Percentiles rank a stretch among this genome's conserved stretches.
Conservation (phyloP, 2,888 invertebrate species). For the Oegoconia quadripuncta region DNA sequence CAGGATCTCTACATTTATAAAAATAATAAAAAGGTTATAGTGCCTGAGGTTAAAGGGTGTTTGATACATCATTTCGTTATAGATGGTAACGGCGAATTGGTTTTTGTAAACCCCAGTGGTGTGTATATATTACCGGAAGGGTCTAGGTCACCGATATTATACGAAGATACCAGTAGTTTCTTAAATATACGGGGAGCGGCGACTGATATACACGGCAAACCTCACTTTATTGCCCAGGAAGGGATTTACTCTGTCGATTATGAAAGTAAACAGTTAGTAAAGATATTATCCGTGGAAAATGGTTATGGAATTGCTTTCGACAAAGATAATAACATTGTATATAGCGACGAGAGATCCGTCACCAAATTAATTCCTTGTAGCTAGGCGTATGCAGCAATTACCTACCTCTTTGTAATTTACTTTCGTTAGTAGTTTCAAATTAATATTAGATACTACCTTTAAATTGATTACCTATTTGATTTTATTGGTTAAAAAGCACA, state of each 20-base stretch:
- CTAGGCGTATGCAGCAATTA: no score
- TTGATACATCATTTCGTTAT: constrained; percentile 47
- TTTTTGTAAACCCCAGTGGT: constrained; percentile 43
- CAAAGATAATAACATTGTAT: constrained; percentile 48
- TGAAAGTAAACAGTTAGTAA: constrained; percentile 29
- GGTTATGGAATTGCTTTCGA: constrained; percentile 53
- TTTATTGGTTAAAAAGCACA: no score
- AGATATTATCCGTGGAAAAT: constrained; percentile 35
- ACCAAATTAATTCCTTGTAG: constrained; percentile 28
- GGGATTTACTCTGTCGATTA: constrained; percentile 45
- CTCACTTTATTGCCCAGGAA: constrained; percentile 44
- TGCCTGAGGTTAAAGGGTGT: constrained; percentile 33
- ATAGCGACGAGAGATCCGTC: constrained; percentile 49
- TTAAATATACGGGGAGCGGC: constrained; percentile 44
- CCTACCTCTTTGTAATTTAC: no score
- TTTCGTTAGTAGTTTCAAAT: no score
- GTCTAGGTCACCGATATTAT: constrained; percentile 27
- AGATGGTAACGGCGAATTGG: constrained; percentile 35
- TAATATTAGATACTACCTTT: no score
- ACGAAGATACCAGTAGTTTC: constrained; percentile 31
- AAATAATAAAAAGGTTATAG: constrained; percentile 24
- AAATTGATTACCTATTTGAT: no score
- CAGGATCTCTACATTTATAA: constrained; percentile 38
- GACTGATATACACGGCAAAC: constrained; percentile 34
- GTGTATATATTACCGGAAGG: constrained; percentile 35